These are phyloP conservation scores for Tachyglossus aculeatus DNA, from an alignment of 2,797 vertebrate species.

Conservation along the genomic window DNA sequence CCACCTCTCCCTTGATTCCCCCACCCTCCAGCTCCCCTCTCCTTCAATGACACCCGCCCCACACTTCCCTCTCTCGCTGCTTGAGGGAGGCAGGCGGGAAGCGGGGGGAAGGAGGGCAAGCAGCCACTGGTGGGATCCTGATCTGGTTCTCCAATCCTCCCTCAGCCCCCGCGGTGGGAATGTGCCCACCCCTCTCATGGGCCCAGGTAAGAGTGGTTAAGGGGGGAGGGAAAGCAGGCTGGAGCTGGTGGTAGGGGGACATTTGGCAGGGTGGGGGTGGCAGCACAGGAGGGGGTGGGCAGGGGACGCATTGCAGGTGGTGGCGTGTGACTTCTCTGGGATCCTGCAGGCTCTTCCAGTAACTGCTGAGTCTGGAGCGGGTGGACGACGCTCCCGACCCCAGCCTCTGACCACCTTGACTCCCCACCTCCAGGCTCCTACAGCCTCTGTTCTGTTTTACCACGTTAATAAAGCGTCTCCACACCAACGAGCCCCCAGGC, in stretches of 20 bases:
- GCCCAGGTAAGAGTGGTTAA: constrained; percentile 44
- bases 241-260: background rate
- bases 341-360: constrained; percentile 47
- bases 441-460: no score
- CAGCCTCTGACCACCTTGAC: background rate
- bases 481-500: no score
- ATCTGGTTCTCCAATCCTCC: background rate
- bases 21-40: background rate
- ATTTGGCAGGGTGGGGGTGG: no score
- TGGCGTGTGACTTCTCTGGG: no score
- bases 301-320: no score
- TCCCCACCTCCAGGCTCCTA: no score
- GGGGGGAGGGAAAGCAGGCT: no score
- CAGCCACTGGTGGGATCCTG: background rate
- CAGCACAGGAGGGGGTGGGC: no score
- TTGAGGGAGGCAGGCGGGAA: no score
- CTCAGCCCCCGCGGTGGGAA: constrained; percentile 25
- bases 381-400: background rate
- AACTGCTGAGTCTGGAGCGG: constrained; percentile 33
- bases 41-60: no score
- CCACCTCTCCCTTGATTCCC: background rate
- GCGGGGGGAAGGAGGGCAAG: background rate
- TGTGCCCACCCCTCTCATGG: constrained; percentile 50
- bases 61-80: background rate
- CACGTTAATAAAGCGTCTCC: no score